Base-by-base conservation (phyloP, 2,113 vertebrate genomes). In the Triplophysa tibetana region DNA sequence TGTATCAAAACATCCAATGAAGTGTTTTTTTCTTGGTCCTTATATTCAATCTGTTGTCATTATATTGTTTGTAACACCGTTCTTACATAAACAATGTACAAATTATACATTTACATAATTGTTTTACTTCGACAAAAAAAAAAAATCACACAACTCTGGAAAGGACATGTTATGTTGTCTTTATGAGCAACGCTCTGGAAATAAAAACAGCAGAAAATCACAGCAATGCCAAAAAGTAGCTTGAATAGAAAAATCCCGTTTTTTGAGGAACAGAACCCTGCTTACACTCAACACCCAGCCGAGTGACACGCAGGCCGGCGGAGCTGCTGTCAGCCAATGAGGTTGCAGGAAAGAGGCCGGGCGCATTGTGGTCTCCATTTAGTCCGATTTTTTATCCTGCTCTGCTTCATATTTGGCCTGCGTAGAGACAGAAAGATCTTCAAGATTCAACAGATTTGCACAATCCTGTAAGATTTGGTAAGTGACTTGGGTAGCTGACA, bases 321-420 rank as follows among this genome's bases (percentile, higher is more conserved):
- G 61, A 4, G 70, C 38, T 8, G 81, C 43, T 5, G 48, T 75
- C 2, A 61, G 80, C 24, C 84, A 83, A 67, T 81, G 70, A n/a
- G 74, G 70, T 45, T 21, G 62, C 50, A 38, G 29, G 24, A 78
- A 17, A 73, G 45, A 52, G 38, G 45, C 38, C 29, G 64, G 13
- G 72, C 23, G 62, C 13, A 5, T 10, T 62, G 14, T 26, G 1
- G 12, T 26, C n/a, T 2, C 75, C 9, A 0, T 78, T 94, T 84
- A 94, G 88, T 93, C 90, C 0, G 90, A 91, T 38, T 92, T 94
- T 86, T 94, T 94, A 77, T 93, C 92, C 16, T 78, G 79, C 17
- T 82, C 79, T 19, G 78, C 41, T n/a, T 89, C 86, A 0, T 84
- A 75, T 75, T 63, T 87, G 0, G 89, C 91, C 92, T 94, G 77